Base-by-base conservation (phyloP, 2,797 vertebrate genomes). In the Brachyrhaphis roseni region DNA sequence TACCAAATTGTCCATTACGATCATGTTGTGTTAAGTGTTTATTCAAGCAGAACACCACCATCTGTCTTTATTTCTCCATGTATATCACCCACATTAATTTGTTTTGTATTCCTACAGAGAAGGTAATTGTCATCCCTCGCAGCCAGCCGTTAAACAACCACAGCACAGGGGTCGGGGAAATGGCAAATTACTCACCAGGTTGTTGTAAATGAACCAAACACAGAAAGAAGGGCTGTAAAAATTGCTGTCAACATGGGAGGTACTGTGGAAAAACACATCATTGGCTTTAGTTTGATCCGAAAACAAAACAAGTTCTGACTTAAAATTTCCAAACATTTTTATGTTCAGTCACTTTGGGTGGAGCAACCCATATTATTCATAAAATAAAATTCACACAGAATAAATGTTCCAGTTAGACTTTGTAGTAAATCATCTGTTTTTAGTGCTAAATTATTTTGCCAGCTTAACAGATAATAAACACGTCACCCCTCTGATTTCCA, bases 111-210 rank as follows among this genome's bases (percentile, higher is more conserved):
- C 46, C 43, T 72, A 86, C 53, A 51, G 64, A 49, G 23, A 34
- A 47, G 59, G 49, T 84, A 80, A 87, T 78, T 86, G 76, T 86
- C 71, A 82, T 71, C 53, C 84, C 62, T 51, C 87, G 85, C 83
- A 75, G 76, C 72, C 76, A 73, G 49, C 82, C 88, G 78, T 80
- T 80, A 68, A 82, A 86, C 62, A 81, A 75, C 78, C 74, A 75
- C 79, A 84, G 68, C 20, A 23, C 59, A 79, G 77, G 43, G 76
- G 64, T 90, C n/a, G 2, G 85, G 74, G 73, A 89, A 92, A 91
- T 88, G 86, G 90, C 87, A 81, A 36, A 91, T 93, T 90, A 93
- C 84, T 91, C 93, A 91, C 77, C 77, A 79, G 77, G 77, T 88
- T 80, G 76, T 85, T 87, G 75, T 79, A 84, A 89, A 76, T 88